Base-by-base conservation (phyloP, 1,140 invertebrate genomes). In the Diplogasteroides magnus region DNA sequence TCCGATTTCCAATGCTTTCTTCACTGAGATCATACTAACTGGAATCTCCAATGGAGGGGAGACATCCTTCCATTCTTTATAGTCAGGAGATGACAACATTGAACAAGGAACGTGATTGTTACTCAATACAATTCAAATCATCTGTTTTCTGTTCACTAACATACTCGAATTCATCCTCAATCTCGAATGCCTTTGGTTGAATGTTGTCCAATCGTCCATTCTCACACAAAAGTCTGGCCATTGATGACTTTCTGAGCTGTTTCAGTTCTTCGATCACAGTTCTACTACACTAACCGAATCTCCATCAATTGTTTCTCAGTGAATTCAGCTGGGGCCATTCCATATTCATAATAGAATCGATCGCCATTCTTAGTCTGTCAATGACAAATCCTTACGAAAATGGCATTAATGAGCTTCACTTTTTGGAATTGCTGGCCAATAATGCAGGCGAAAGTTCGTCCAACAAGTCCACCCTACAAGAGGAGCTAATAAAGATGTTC, bases 371-470 rank as follows among this genome's bases (percentile, higher is more conserved):
- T 71, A 0, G 72, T 73, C 73, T 78, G 68, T 37, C 61, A 65
- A 48, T 48, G 19, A 48, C 19, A 48, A 11, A 19, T n/a, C n/a
- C n/a, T 48, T 6, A 48, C 19, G 37, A 11, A 19, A 6, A 48
- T 48, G 37, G 37, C 37, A 48, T 48, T 48, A n/a, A n/a, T 48
- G 6, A 11, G 6, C 6, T 48, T 48, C 19, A 81, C 79, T 65
- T 69, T 77, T 69, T 82, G 69, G 83, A 95, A 92, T 83, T 95
- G 92, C 77, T 91, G 90, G 2, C 87, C 89, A 23, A 96, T 87
- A 31, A 94, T 88, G 77, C 91, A 94, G 14, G 87, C 88, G 78
- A 93, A 91, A 0, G 91, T 93, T 0, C 90, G 90, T 13, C 92
- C 93, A 11, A 94, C 87, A 0, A 84, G 60, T 1, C 84, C 82